Conservation (phyloP, 2,113 vertebrate genomes). For the Megaceryle torquata region DNA sequence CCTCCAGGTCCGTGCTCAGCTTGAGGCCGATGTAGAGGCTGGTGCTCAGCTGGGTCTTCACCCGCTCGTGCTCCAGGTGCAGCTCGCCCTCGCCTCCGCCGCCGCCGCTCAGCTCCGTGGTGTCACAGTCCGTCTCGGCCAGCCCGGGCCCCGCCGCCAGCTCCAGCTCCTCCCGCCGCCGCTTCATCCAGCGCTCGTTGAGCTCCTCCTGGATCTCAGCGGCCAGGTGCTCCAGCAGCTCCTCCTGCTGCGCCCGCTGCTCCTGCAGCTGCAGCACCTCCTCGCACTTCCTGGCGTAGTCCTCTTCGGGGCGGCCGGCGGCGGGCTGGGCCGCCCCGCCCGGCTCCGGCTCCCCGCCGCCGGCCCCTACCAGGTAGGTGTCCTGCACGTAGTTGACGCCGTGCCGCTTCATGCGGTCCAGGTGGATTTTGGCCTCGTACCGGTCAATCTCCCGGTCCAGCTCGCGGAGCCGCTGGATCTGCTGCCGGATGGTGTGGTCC, state of each 20-base stretch:
- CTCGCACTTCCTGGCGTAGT: constrained; percentile 62
- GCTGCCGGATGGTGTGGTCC: constrained; percentile 92
- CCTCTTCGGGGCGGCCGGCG: constrained; percentile 38
- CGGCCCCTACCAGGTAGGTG: constrained; percentile 83
- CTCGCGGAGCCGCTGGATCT: constrained; percentile 87
- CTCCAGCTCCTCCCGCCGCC: constrained; percentile 80
- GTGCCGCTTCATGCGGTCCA: constrained; percentile 85
- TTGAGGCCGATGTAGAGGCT: constrained; percentile 92
- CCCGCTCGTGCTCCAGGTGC: constrained; percentile 82
- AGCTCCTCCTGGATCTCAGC: constrained; percentile 89
- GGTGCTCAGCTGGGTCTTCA: constrained; percentile 88
- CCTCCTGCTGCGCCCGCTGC: constrained; percentile 83
- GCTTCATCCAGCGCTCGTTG: constrained; percentile 88
- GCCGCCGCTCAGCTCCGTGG: constrained; percentile 37
- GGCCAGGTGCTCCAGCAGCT: constrained; percentile 79
- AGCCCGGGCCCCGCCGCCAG: constrained; percentile 49
- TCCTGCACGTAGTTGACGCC: constrained; percentile 94
- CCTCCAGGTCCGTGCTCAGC: constrained; percentile 88
- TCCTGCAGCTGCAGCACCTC: constrained; percentile 82
- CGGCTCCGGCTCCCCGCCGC: constrained; percentile 37
- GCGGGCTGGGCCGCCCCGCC: not conserved
- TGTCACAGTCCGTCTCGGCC: constrained; percentile 46
- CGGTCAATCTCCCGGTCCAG: constrained; percentile 89
- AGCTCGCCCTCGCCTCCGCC: constrained; percentile 67
- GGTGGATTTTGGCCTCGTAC: constrained; percentile 85